phyloP scores from a whole-genome alignment of 2,113 vertebrate genomes.

The Pao palembangensis region DNA sequence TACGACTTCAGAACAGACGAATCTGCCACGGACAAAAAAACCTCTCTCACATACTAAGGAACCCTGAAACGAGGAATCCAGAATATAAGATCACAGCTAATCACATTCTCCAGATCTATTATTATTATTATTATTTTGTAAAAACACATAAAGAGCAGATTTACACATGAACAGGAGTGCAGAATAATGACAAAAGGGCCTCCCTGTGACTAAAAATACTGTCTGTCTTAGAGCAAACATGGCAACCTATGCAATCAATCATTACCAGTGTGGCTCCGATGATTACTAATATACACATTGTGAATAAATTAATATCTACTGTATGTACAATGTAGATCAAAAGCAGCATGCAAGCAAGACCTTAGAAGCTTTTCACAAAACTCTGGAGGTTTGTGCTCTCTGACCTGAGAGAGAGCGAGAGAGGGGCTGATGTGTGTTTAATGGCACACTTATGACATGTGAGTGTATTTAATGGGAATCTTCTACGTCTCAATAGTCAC shows the following conservation, averaged over 20 bases:
- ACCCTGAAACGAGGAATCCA: constrained; percentile 36
- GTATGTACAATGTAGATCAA: constrained; percentile 70
- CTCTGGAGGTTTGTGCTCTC: constrained; percentile 50
- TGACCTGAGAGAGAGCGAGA: constrained; percentile 22
- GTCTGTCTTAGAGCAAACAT: constrained; percentile 62
- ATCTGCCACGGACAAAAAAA: not conserved
- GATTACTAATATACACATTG: constrained; percentile 62
- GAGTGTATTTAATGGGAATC: constrained; percentile 1
- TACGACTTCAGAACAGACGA: constrained; percentile 29
- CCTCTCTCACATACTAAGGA: constrained; percentile 28
- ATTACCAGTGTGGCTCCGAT: constrained; percentile 52
- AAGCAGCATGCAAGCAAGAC: constrained; percentile 78
- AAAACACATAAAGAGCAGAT: constrained; percentile 66
- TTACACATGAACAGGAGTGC: constrained; percentile 64
- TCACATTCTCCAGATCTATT: constrained; percentile 70
- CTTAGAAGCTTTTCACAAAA: constrained; percentile 62
- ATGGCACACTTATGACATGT: constrained; percentile 5
- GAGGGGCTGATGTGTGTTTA: constrained; percentile 20
- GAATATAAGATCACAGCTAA: constrained; percentile 80
- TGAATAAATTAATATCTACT: constrained; percentile 67
- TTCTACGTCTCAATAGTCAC: too few relatives aligned
- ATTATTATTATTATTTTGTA: constrained; percentile 51
- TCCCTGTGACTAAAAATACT: constrained; percentile 69
- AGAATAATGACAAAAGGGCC: constrained; percentile 48
- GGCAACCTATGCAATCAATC: constrained; percentile 57